These are phyloP conservation scores for Pomatorhinus ruficollis DNA, from an alignment of 2,113 vertebrate species.

Conservation along the genomic window DNA sequence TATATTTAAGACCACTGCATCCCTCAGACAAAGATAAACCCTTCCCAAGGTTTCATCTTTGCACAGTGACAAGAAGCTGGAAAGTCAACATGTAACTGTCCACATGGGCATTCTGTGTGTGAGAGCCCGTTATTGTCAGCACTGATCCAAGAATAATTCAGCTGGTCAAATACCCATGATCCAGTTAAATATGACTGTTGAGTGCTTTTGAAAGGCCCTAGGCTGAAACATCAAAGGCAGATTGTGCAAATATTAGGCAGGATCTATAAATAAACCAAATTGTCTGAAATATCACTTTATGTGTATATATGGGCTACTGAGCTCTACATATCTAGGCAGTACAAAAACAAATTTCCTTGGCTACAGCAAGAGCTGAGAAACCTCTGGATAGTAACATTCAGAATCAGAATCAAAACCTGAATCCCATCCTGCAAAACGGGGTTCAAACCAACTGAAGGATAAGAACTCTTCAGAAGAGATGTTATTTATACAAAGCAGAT, in stretches of 20 bases:
- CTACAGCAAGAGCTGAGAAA: neutral
- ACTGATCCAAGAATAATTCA: neutral
- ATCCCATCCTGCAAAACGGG: neutral
- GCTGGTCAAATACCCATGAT: neutral
- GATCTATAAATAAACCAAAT: slow-evolving; percentile 10
- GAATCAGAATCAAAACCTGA: neutral
- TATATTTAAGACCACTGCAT: neutral
- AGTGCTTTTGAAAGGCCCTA: neutral
- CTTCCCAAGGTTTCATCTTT: neutral
- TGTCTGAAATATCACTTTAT: neutral
- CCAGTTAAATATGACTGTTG: neutral
- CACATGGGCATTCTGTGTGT: neutral
- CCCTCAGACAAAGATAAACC: neutral
- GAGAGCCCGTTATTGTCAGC: neutral
- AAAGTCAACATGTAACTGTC: neutral
- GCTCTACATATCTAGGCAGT: neutral
- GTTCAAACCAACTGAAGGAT: neutral
- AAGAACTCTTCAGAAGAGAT: neutral
- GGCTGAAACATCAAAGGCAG: neutral
- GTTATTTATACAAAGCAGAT: neutral
- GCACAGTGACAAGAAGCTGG: neutral
- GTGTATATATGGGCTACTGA: neutral
- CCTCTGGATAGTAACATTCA: neutral
- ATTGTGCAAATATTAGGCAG: neutral
- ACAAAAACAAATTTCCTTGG: neutral